Percentiles rank a stretch among this genome's conserved stretches.
phyloP scores from a whole-genome alignment of 2,797 vertebrate species.

The Phoxinus dragarum region DNA sequence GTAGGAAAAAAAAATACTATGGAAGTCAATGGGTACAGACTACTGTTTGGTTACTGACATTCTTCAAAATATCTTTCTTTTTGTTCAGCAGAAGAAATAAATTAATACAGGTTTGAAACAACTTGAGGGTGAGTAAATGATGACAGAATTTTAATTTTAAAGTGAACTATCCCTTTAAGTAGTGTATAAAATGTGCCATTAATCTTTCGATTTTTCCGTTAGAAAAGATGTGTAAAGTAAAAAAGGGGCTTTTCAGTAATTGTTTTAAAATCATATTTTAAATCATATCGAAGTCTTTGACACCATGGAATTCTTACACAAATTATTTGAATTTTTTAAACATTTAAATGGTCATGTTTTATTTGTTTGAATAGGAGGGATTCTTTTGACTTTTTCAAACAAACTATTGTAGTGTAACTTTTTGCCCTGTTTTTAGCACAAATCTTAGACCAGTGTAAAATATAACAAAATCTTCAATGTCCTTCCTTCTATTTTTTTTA shows the following conservation, averaged over 20 bases:
- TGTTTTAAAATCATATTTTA: conserved; percentile 9
- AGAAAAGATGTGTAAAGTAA: background rate
- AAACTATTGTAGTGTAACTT: background rate
- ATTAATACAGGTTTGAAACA: no score
- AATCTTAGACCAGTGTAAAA: background rate
- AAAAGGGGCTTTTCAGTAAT: background rate
- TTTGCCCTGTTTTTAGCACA: background rate
- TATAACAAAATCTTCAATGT: background rate
- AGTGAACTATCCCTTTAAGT: no score
- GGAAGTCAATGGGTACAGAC: no score
- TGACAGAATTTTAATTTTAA: no score
- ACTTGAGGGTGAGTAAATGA: no score
- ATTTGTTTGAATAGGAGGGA: conserved; percentile 1
- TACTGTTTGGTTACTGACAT: no score
- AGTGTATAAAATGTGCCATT: background rate
- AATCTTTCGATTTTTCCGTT: background rate
- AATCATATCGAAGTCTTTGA: background rate
- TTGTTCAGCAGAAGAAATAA: no score
- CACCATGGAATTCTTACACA: background rate
- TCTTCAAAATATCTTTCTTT: no score
- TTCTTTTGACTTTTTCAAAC: background rate
- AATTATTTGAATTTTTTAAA: background rate
- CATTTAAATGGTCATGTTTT: background rate
- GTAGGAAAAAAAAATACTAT: no score
- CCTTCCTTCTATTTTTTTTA: background rate